Conservation (phyloP, 2,113 vertebrate genomes). For the Upupa epops region DNA sequence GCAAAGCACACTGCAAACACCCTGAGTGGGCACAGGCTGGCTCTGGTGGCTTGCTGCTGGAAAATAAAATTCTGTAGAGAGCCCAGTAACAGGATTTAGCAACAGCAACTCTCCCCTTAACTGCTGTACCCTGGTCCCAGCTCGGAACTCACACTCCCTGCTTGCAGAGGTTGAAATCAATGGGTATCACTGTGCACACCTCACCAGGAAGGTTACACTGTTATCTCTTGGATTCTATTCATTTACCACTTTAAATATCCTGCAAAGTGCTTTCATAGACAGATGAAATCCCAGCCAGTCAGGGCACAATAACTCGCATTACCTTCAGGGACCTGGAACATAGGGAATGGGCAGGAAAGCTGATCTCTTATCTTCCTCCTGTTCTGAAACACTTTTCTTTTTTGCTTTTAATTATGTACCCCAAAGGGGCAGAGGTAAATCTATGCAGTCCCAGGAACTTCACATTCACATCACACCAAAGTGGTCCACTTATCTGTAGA, state of each 20-base stretch:
- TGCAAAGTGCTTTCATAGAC: background rate
- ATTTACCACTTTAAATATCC: background rate
- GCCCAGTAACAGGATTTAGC: background rate
- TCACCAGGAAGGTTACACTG: background rate
- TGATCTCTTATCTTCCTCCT: background rate
- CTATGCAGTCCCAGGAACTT: background rate
- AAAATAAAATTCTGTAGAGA: background rate
- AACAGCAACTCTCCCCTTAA: background rate
- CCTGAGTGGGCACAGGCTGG: background rate
- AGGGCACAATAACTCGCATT: fast-evolving
- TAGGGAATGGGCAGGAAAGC: background rate
- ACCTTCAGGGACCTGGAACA: background rate
- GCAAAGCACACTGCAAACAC: fast-evolving
- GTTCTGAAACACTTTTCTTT: background rate
- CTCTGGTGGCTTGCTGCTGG: background rate
- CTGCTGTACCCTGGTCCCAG: background rate
- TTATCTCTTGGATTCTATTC: background rate
- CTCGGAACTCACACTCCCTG: fast-evolving
- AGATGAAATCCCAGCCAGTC: background rate
- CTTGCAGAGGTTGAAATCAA: fast-evolving
- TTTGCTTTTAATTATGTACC: background rate
- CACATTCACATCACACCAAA: background rate
- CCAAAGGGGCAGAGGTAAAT: background rate
- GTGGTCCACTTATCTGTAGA: background rate
- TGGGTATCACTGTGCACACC: background rate